phyloP scores from a whole-genome alignment of 2,113 vertebrate genomes.

The Chrysemys picta region DNA sequence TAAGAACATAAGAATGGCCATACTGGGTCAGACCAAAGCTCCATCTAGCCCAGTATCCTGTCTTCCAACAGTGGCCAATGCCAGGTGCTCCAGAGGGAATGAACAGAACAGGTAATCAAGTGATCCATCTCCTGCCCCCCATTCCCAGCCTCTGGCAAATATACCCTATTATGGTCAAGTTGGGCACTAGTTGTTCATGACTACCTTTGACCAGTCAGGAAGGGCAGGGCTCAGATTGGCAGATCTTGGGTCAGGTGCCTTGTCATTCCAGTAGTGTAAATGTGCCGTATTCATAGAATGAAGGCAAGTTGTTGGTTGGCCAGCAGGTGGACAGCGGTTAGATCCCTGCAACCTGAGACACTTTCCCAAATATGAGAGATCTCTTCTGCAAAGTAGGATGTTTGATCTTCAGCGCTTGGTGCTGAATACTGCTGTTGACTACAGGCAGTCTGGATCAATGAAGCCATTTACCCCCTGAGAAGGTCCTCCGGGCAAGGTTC shows the following conservation, averaged over 20 bases:
- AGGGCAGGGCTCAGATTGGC: background rate
- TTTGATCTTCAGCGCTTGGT: background rate
- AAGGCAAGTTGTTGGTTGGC: background rate
- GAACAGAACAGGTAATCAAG: too few species aligned
- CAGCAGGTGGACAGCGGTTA: background rate
- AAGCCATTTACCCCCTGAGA: background rate
- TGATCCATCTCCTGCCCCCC: too few species aligned
- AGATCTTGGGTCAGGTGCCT: rapidly evolving
- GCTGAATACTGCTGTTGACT: too few species aligned
- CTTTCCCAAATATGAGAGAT: background rate
- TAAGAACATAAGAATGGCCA: too few species aligned
- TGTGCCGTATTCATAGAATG: background rate
- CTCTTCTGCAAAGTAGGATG: background rate
- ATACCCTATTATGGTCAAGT: background rate
- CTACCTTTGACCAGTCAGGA: background rate
- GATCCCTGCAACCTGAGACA: background rate
- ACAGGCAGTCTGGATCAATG: rapidly evolving
- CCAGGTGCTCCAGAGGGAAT: too few species aligned
- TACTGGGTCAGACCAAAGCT: too few species aligned
- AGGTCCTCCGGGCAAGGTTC: background rate
- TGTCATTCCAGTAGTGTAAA: background rate
- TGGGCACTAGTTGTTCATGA: background rate
- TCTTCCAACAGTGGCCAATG: too few species aligned
- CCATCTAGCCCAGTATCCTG: too few species aligned
- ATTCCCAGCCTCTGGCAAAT: too few species aligned